These are phyloP conservation scores for Carassius carassius DNA, from an alignment of 2,113 vertebrate genomes.

Conservation along the genomic window DNA sequence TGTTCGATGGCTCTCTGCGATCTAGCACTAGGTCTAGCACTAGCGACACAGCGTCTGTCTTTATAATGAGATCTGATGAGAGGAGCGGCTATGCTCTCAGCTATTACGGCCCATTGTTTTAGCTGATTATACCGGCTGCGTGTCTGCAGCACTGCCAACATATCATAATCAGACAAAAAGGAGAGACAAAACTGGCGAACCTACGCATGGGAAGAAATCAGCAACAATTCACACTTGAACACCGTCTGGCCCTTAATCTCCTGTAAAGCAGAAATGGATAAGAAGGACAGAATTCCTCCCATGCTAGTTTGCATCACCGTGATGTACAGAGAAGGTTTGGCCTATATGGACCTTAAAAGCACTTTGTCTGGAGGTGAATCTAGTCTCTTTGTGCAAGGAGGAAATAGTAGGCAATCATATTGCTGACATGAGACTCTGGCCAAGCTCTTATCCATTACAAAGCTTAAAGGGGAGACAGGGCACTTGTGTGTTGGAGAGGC, in stretches of 20 bases:
- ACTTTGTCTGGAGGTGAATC: conserved; percentile 15
- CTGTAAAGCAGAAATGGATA: not conserved
- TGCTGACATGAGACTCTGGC: conserved; percentile 26
- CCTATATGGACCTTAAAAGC: conserved; percentile 19
- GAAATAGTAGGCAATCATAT: conserved; percentile 21
- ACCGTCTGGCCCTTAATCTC: not conserved
- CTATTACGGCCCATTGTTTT: conserved; percentile 35
- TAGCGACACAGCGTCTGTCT: conserved; percentile 7
- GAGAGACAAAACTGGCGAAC: conserved; percentile 1
- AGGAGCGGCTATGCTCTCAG: conserved; percentile 3
- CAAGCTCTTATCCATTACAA: conserved; percentile 35
- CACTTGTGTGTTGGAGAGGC: conserved; percentile 31
- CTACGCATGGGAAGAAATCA: not conserved
- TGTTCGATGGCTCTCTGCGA: conserved; percentile 9
- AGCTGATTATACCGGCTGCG: conserved; percentile 19
- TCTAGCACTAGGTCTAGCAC: too few species aligned
- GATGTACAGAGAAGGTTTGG: not conserved
- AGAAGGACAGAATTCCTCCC: not conserved
- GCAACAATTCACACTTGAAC: not conserved
- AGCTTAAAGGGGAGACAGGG: conserved; percentile 26
- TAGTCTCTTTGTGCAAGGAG: conserved; percentile 20
- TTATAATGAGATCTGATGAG: conserved; percentile 30
- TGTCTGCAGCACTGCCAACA: conserved; percentile 14
- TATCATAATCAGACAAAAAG: conserved; percentile 43
- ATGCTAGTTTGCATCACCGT: not conserved